Evolutionary conservation across 2,113 vertebrate species (phyloP).

Genomic region (Chascanopsetta lugubris): DNA sequence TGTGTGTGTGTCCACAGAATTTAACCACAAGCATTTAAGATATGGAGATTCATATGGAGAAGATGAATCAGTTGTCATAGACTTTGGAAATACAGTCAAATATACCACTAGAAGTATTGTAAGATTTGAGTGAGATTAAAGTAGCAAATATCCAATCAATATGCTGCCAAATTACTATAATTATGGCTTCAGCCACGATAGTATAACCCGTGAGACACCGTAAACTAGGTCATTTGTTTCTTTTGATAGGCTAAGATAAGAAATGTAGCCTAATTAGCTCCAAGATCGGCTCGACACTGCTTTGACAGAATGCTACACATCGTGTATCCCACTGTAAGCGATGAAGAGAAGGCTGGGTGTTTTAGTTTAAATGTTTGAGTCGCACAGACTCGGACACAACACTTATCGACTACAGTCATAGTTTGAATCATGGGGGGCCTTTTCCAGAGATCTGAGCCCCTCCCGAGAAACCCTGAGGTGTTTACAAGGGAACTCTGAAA

Average conservation of each 20-base stretch:
- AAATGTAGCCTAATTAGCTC: conserved; percentile 67
- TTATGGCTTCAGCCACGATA: conserved; percentile 37
- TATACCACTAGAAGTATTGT: background rate
- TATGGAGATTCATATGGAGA: background rate
- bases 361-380: conserved; percentile 1
- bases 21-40: background rate
- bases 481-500: too few relatives aligned
- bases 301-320: background rate
- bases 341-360: background rate
- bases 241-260: conserved; percentile 61
- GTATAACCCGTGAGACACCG: conserved; percentile 52
- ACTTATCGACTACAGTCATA: too few relatives aligned
- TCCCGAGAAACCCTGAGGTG: too few relatives aligned
- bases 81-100: background rate
- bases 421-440: background rate
- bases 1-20: background rate
- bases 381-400: too few relatives aligned
- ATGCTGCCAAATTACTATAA: conserved; percentile 20
- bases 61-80: background rate
- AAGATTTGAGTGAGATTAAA: background rate
- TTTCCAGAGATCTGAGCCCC: too few relatives aligned
- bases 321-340: background rate
- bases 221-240: conserved; percentile 68
- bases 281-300: conserved; percentile 25
- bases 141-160: background rate